A percentile compares a stretch with the other conserved stretches of the same genome.
These are phyloP conservation scores for Acanthacorydalis orientalis DNA, from an alignment of 2,888 invertebrate species.

Conservation along the genomic window DNA sequence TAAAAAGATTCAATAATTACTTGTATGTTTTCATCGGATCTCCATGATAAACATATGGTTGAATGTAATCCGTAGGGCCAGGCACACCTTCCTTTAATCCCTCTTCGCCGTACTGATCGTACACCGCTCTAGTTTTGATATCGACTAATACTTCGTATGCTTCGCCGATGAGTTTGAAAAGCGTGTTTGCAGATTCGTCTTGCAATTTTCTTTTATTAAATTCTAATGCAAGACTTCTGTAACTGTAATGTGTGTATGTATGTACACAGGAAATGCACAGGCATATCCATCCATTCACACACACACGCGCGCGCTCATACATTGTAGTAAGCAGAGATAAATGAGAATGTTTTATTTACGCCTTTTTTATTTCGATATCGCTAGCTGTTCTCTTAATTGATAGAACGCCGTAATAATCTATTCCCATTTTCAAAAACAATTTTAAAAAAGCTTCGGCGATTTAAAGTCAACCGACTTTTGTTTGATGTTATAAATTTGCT, in stretches of 20 bases:
- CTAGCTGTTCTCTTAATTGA: conserved; percentile 45
- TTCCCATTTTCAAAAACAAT: conserved; percentile 30
- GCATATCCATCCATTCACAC: too few relatives aligned
- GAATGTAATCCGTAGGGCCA: conserved; percentile 44
- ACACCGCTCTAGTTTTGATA: conserved; percentile 52
- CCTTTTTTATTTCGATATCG: conserved; percentile 53
- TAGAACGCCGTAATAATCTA: conserved; percentile 65
- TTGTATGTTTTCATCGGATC: conserved; percentile 57
- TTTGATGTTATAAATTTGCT: too few relatives aligned
- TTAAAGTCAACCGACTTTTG: too few relatives aligned
- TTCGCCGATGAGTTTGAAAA: conserved; percentile 51
- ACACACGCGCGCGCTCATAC: too few relatives aligned
- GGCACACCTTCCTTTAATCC: conserved; percentile 69
- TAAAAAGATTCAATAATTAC: conserved; percentile 18
- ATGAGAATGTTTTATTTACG: conserved; percentile 27
- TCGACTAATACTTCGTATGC: conserved; percentile 64
- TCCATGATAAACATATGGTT: conserved; percentile 67
- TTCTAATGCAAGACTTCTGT: conserved; percentile 29
- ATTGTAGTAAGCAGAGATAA: too few relatives aligned
- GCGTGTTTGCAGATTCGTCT: conserved; percentile 37
- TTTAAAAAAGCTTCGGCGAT: too few relatives aligned
- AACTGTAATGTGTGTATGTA: conserved; percentile 11
- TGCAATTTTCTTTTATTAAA: conserved; percentile 34
- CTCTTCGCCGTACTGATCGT: conserved; percentile 80
- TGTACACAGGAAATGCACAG: too few relatives aligned